Conservation (phyloP, 2,888 invertebrate species). For the Rhingia campestris region DNA sequence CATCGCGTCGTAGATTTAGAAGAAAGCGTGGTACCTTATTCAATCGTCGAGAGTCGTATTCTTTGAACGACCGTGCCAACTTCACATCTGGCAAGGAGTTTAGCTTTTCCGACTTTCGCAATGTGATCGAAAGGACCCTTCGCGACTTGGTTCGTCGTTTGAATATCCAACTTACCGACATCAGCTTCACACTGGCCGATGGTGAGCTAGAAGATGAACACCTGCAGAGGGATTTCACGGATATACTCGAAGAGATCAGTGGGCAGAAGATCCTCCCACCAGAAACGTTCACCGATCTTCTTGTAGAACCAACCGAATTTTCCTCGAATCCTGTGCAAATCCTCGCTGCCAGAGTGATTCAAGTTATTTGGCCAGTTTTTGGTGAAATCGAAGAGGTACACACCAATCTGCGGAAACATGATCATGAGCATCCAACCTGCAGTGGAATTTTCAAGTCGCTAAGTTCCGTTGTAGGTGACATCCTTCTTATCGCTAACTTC, state of each 20-base stretch:
- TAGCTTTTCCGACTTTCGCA: constrained; percentile 75
- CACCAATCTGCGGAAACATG: constrained; percentile 59
- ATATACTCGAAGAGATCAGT: constrained; percentile 75
- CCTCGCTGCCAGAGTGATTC: constrained; percentile 77
- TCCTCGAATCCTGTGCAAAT: constrained; percentile 78
- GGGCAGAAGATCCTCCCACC: constrained; percentile 75
- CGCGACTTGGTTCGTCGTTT: constrained; percentile 77
- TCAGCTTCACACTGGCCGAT: constrained; percentile 79
- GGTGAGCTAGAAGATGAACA: constrained; percentile 79
- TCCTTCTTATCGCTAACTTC: constrained; percentile 76
- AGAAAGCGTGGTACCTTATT: constrained; percentile 38
- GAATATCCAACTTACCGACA: constrained; percentile 78
- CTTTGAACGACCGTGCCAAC: background rate
- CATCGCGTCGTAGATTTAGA: constrained; percentile 12
- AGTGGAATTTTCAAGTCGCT: constrained; percentile 70
- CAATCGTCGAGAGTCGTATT: constrained; percentile 5
- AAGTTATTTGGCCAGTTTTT: constrained; percentile 78
- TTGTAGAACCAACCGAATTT: constrained; percentile 74
- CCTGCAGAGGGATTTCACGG: constrained; percentile 78
- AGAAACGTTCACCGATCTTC: constrained; percentile 69
- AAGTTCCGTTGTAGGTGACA: constrained; percentile 76
- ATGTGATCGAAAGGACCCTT: constrained; percentile 75
- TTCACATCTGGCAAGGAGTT: constrained; percentile 36
- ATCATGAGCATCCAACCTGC: constrained; percentile 74
- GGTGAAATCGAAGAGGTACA: constrained; percentile 77